Conservation (phyloP, 2,113 vertebrate genomes). For the Cyanoramphus novaezelandiae region DNA sequence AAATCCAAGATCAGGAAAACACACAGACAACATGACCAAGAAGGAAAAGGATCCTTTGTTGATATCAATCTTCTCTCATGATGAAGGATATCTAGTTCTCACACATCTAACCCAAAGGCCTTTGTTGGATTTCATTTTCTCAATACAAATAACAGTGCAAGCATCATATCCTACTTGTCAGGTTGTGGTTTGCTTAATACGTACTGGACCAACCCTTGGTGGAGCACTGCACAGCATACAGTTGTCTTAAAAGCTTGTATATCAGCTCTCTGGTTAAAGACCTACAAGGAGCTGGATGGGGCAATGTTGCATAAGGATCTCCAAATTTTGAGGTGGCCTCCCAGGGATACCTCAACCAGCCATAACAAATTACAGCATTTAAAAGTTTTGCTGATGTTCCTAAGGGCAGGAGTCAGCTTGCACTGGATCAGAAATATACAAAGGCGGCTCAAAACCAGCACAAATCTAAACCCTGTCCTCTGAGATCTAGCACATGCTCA, state of each 20-base stretch:
- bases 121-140: neutral
- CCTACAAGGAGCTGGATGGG: neutral
- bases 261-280: neutral
- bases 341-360: neutral
- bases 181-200: neutral
- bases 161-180: neutral
- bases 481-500: neutral
- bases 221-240: neutral
- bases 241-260: neutral
- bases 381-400: neutral
- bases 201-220: neutral
- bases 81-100: neutral
- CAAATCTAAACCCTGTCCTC: neutral
- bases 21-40: neutral
- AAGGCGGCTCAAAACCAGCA: neutral
- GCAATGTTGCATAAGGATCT: neutral
- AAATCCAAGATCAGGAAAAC: slow-evolving; percentile 1
- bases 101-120: neutral
- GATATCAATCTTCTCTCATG: neutral
- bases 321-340: neutral
- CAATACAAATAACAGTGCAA: neutral
- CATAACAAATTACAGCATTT: neutral
- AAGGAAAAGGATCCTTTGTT: neutral
- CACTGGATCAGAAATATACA: neutral
- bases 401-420: neutral